A percentile compares a stretch with the other conserved stretches of the same genome.
Evolutionary conservation across 2,888 invertebrate genomes (phyloP).

Genomic region (Sesia apiformis): DNA sequence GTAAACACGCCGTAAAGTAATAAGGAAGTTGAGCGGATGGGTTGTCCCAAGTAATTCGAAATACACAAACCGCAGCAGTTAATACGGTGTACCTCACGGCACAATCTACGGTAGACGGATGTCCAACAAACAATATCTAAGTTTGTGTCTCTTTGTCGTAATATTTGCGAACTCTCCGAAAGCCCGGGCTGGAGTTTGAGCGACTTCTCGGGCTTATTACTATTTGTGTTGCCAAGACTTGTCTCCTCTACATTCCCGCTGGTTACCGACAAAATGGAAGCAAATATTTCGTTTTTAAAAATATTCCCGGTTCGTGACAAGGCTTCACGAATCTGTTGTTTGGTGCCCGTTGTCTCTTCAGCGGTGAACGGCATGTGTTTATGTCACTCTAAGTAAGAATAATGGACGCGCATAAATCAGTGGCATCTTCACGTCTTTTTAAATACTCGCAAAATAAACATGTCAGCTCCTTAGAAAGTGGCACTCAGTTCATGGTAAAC

Average conservation of each 20-base stretch:
- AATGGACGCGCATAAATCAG: slow-evolving; percentile 58
- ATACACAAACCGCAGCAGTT: slow-evolving; percentile 6
- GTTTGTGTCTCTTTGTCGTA: slow-evolving; percentile 56
- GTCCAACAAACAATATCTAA: slow-evolving; percentile 59
- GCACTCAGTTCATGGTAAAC: not conserved
- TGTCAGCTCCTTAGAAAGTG: not conserved
- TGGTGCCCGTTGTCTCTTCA: not conserved
- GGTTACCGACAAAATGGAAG: not conserved
- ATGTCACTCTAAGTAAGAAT: slow-evolving; percentile 59
- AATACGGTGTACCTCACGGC: slow-evolving; percentile 7
- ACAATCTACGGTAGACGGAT: slow-evolving; percentile 36
- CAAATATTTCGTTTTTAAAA: not conserved
- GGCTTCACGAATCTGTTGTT: slow-evolving; percentile 2
- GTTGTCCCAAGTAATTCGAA: slow-evolving; percentile 1
- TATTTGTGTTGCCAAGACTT: slow-evolving; percentile 57
- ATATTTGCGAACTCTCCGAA: slow-evolving; percentile 55
- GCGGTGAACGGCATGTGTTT: slow-evolving; percentile 54
- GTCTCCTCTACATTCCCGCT: slow-evolving; percentile 5
- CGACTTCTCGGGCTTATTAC: slow-evolving; percentile 59
- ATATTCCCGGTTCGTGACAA: not conserved
- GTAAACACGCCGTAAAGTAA: not conserved
- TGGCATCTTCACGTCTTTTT: slow-evolving; percentile 55
- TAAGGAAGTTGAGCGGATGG: slow-evolving; percentile 1
- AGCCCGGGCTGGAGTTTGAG: slow-evolving; percentile 40
- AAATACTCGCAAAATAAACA: slow-evolving; percentile 8